These are phyloP conservation scores for Eupithecia pulchellata DNA, from an alignment of 2,888 invertebrate species.

Conservation along the genomic window DNA sequence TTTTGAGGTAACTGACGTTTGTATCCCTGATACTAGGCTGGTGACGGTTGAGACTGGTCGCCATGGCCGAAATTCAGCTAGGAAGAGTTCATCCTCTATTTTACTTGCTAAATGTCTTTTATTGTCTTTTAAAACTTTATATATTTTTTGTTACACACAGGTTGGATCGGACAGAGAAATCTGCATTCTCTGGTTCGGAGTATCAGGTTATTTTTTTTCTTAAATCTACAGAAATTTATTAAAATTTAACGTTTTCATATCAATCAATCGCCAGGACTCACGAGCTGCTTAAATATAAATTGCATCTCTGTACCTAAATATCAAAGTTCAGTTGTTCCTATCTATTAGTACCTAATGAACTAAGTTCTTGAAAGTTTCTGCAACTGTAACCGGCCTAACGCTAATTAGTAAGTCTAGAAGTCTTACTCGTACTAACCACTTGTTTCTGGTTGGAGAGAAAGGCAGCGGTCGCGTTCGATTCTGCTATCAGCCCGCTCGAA, in stretches of 20 bases:
- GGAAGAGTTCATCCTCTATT: too few species aligned
- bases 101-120: background rate
- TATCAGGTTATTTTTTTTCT: background rate
- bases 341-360: background rate
- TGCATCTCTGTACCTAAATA: background rate
- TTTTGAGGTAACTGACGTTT: background rate
- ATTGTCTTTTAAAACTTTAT: too few species aligned
- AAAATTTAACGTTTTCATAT: too few species aligned
- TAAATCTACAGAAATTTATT: background rate
- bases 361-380: background rate
- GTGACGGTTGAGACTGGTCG: too few species aligned
- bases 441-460: conserved; percentile 22
- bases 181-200: background rate
- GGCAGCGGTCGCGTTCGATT: conserved; percentile 19
- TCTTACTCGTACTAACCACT: conserved; percentile 34
- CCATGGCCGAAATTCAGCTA: too few species aligned
- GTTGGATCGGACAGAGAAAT: background rate
- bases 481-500: background rate
- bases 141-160: background rate
- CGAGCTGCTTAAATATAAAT: too few species aligned
- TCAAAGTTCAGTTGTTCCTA: background rate
- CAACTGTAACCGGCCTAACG: background rate
- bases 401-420: background rate
- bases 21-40: background rate
- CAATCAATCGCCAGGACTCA: too few species aligned